Evolutionary conservation across 1,140 invertebrate species (phyloP).

Genomic region (Planococcus citri): DNA sequence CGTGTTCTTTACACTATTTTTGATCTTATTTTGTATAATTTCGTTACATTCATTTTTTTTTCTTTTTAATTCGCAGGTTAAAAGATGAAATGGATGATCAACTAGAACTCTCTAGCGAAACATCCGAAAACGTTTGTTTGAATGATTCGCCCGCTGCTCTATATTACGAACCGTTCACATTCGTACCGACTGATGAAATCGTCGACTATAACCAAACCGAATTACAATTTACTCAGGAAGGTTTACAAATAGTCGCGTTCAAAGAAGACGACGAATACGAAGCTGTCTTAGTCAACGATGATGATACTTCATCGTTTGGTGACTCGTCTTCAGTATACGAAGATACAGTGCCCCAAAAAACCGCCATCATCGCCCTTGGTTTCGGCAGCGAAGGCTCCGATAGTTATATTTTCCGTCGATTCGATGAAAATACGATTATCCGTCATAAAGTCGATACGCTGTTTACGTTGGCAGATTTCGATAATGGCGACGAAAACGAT

Average conservation of each 20-base stretch:
- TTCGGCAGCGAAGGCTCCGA: not conserved
- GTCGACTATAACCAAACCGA: not conserved
- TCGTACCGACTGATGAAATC: not conserved
- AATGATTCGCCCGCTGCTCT: not conserved
- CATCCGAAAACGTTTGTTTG: not conserved
- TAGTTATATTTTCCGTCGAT: conserved; percentile 2
- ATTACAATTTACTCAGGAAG: not conserved
- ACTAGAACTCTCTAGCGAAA: not conserved
- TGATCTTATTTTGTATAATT: not conserved
- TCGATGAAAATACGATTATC: conserved; percentile 5
- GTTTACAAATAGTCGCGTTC: not conserved
- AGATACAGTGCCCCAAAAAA: not conserved
- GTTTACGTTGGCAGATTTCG: conserved; percentile 9
- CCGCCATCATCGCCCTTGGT: not conserved
- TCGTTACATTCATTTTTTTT: not conserved
- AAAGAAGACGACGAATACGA: conserved; percentile 1
- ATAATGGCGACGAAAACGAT: not conserved
- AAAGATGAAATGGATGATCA: not conserved
- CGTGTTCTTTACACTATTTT: not conserved
- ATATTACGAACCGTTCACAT: conserved; percentile 10
- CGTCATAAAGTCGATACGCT: conserved; percentile 1
- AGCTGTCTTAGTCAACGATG: not conserved
- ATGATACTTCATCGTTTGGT: not conserved
- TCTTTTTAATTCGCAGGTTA: not conserved
- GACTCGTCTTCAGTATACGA: conserved; percentile 1